phyloP scores from a whole-genome alignment of 2,888 invertebrate genomes.

The Osmoderma eremita region DNA sequence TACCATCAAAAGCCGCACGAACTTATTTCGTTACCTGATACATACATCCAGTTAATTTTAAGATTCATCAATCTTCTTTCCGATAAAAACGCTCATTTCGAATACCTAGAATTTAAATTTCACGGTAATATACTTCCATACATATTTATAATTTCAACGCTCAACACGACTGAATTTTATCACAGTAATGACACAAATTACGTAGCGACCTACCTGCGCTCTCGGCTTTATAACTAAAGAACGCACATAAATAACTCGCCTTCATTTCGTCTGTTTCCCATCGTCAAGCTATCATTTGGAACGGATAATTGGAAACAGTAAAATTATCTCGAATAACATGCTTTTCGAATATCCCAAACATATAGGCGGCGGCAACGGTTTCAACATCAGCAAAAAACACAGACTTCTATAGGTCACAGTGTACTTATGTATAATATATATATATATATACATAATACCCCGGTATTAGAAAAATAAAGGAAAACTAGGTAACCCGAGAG shows the following conservation, averaged over 20 bases:
- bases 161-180: background rate
- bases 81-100: too few relatives aligned
- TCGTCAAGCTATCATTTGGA: constrained; percentile 14
- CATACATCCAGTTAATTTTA: too few relatives aligned
- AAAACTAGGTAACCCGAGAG: constrained; percentile 7
- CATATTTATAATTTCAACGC: too few relatives aligned
- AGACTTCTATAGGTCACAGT: background rate
- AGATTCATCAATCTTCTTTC: too few relatives aligned
- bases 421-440: constrained; percentile 2
- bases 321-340: constrained; percentile 26
- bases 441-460: too few relatives aligned
- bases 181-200: background rate
- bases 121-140: too few relatives aligned
- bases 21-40: too few relatives aligned
- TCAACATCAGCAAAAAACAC: constrained; percentile 1
- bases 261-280: constrained; percentile 2
- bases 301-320: constrained; percentile 18
- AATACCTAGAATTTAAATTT: too few relatives aligned
- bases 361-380: constrained; percentile 11
- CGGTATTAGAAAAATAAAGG: background rate
- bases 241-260: constrained; percentile 1
- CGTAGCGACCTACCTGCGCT: background rate
- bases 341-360: constrained; percentile 12
- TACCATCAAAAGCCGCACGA: too few relatives aligned
- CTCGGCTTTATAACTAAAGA: background rate